Conservation (phyloP, 2,888 invertebrate genomes). For the Drosophila nr. perissopoda region DNA sequence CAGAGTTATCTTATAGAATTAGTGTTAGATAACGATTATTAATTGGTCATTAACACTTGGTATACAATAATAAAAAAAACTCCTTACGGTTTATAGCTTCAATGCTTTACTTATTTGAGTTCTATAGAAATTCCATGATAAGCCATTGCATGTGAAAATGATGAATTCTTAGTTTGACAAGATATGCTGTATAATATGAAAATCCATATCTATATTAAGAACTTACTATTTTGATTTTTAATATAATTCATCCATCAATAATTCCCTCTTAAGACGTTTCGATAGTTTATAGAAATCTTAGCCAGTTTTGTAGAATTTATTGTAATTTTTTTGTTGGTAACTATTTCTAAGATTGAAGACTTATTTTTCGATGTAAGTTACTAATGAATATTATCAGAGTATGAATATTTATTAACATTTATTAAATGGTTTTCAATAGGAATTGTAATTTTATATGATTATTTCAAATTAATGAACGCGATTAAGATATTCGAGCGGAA, state of each 20-base stretch:
- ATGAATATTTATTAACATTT: background rate
- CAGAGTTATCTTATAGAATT: background rate
- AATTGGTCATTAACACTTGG: too few species aligned
- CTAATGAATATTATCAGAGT: background rate
- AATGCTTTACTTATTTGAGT: background rate
- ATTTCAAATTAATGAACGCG: background rate
- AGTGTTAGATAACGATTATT: background rate
- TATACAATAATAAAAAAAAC: background rate
- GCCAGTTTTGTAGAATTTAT: background rate
- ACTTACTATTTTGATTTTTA: rapidly evolving
- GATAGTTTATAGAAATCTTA: background rate
- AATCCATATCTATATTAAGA: background rate
- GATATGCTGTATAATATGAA: rapidly evolving
- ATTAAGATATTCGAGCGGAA: background rate
- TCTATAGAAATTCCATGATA: background rate
- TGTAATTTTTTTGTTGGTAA: rapidly evolving
- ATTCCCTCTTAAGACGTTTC: background rate
- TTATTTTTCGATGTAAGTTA: background rate
- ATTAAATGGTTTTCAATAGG: too few species aligned
- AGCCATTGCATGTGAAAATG: background rate
- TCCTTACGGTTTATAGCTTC: background rate
- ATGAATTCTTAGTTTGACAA: rapidly evolving
- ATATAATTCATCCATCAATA: background rate
- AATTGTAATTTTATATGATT: background rate
- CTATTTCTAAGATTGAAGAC: background rate